A percentile compares a stretch with the other conserved stretches of the same genome.
phyloP scores from a whole-genome alignment of 1,140 invertebrate species.

The Scaptomyza graminum region DNA sequence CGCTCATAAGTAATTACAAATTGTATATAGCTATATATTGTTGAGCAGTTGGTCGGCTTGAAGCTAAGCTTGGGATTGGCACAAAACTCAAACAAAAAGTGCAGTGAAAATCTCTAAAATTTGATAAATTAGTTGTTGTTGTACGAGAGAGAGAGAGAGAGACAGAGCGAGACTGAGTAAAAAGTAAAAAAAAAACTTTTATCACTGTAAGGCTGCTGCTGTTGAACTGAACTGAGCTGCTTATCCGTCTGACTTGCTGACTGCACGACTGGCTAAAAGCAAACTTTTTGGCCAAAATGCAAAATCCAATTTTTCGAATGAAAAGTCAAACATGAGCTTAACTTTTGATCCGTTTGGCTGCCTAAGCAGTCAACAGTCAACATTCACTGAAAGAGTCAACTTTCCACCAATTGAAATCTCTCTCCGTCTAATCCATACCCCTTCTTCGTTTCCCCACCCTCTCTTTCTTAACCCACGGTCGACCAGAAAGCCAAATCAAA shows the following conservation, averaged over 20 bases:
- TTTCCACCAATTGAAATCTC: constrained; percentile 22
- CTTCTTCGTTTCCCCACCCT: background rate
- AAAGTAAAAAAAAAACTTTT: constrained; percentile 48
- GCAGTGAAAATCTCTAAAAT: constrained; percentile 73
- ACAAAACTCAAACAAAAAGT: constrained; percentile 60
- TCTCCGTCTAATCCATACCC: background rate
- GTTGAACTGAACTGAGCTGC: constrained; percentile 25
- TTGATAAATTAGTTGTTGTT: constrained; percentile 81
- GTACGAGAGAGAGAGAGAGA: background rate
- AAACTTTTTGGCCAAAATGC: constrained; percentile 74
- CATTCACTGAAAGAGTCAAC: constrained; percentile 36
- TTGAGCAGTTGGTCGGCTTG: constrained; percentile 37
- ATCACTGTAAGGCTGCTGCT: constrained; percentile 25
- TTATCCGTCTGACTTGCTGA: constrained; percentile 36
- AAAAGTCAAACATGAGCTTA: constrained; percentile 82
- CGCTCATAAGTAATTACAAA: constrained; percentile 64
- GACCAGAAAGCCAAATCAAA: constrained; percentile 15
- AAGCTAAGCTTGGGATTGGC: constrained; percentile 21
- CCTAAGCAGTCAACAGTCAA: constrained; percentile 54
- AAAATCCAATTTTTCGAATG: constrained; percentile 83
- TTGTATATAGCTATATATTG: constrained; percentile 53
- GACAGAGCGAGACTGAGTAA: no score
- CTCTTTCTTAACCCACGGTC: background rate
- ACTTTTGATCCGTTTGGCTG: constrained; percentile 79
- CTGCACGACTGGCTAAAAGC: constrained; percentile 30